Percentiles rank a stretch among this genome's conserved stretches.
Evolutionary conservation across 2,113 vertebrate species (phyloP).

Genomic region (Epinephelus lanceolatus): DNA sequence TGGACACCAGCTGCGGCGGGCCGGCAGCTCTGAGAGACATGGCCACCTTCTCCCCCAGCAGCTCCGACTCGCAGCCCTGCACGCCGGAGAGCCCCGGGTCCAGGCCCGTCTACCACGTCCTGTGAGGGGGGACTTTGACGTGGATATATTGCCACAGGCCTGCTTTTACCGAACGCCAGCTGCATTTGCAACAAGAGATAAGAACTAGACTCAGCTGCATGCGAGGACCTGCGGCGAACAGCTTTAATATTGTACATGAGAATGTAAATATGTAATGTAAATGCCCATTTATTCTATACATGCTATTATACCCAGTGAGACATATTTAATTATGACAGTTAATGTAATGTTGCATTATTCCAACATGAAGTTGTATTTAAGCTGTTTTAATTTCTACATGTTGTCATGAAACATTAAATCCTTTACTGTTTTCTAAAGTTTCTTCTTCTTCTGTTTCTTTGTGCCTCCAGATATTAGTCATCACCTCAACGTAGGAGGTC

Average conservation of each 20-base stretch:
- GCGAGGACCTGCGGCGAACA: slow-evolving; percentile 20
- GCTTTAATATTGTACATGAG: slow-evolving; percentile 78
- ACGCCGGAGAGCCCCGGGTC: slow-evolving; percentile 87
- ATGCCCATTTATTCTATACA: slow-evolving; percentile 78
- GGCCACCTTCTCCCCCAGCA: slow-evolving; percentile 85
- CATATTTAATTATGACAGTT: slow-evolving; percentile 82
- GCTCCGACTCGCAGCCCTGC: slow-evolving; percentile 88
- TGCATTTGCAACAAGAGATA: slow-evolving; percentile 28
- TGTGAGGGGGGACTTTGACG: slow-evolving; percentile 82
- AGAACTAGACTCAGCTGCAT: slow-evolving; percentile 42
- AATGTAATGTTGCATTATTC: slow-evolving; percentile 66
- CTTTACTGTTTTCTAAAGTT: slow-evolving; percentile 43
- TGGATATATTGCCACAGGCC: slow-evolving; percentile 15
- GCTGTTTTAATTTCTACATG: slow-evolving; percentile 35
- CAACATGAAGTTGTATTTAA: slow-evolving; percentile 77
- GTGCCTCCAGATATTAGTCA: background rate
- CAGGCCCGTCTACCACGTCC: slow-evolving; percentile 93
- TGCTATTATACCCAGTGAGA: slow-evolving; percentile 70
- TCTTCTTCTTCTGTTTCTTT: background rate
- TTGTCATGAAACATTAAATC: slow-evolving; percentile 58
- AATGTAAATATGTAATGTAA: slow-evolving; percentile 86
- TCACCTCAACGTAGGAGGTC: background rate
- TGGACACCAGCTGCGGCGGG: slow-evolving; percentile 80
- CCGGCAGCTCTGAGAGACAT: slow-evolving; percentile 78
- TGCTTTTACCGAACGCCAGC: slow-evolving; percentile 19